These are phyloP conservation scores for Labeo rohita DNA, from an alignment of 2,113 vertebrate species.

Conservation along the genomic window DNA sequence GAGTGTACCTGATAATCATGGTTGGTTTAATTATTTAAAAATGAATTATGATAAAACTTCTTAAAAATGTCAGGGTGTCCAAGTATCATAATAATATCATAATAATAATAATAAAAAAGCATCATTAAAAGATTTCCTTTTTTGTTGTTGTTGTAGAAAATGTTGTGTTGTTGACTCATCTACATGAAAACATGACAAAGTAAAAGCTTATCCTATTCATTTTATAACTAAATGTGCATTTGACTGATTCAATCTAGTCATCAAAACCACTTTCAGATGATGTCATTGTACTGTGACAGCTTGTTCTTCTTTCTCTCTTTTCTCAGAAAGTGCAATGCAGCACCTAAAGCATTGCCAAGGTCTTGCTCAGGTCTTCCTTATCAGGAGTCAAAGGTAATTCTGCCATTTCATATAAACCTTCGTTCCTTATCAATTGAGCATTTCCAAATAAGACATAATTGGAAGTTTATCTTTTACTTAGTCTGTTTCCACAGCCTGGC, in stretches of 20 bases:
- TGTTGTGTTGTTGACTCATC: too few relatives aligned
- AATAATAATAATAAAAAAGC: too few relatives aligned
- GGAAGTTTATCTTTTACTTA: neutral
- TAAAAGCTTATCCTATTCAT: neutral
- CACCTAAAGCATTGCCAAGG: conserved; percentile 66
- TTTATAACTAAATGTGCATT: neutral
- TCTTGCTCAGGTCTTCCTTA: conserved; percentile 62
- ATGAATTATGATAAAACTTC: too few relatives aligned
- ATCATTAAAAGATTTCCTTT: too few relatives aligned
- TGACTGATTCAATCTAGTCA: neutral
- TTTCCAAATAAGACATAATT: neutral
- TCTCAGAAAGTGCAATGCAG: conserved; percentile 71
- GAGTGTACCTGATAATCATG: too few relatives aligned
- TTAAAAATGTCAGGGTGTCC: too few relatives aligned
- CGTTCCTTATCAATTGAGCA: neutral
- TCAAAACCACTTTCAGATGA: neutral
- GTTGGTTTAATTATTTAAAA: too few relatives aligned
- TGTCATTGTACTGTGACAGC: neutral
- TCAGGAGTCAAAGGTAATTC: conserved; percentile 66
- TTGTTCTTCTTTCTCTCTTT: conserved; percentile 12
- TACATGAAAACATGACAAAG: too few relatives aligned
- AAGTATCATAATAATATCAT: too few relatives aligned
- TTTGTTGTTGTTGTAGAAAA: too few relatives aligned
- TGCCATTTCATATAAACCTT: conserved; percentile 36
- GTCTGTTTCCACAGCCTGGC: neutral